Percentiles rank a stretch among this genome's conserved stretches.
Conservation (phyloP, 2,888 invertebrate species). For the Chloroclysta siterata region DNA sequence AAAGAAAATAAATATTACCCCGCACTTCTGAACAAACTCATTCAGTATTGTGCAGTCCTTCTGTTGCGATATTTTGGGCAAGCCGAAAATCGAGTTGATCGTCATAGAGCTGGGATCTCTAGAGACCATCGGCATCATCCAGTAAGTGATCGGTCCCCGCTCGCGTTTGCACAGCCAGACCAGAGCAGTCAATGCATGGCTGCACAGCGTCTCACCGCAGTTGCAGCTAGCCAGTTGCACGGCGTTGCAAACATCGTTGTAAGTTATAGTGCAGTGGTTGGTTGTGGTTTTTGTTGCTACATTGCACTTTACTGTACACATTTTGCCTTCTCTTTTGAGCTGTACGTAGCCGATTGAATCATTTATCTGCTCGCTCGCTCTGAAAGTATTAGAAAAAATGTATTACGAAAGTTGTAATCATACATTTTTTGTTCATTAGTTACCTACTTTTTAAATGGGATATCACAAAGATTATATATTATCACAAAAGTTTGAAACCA, state of each 20-base stretch:
- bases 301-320: slow-evolving; percentile 1
- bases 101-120: not conserved
- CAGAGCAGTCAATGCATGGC: not conserved
- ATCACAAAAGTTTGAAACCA: no score
- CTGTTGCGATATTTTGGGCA: not conserved
- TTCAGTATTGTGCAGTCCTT: not conserved
- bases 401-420: not conserved
- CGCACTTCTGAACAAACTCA: not conserved
- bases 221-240: not conserved
- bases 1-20: not conserved
- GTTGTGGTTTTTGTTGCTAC: slow-evolving; percentile 1
- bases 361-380: not conserved
- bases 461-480: no score
- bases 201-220: not conserved
- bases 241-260: not conserved
- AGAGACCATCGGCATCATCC: slow-evolving; percentile 3
- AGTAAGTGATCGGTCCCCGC: not conserved
- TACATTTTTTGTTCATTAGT: no score
- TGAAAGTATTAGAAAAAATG: slow-evolving; percentile 2
- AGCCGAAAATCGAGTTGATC: not conserved
- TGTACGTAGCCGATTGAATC: slow-evolving; percentile 11
- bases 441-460: no score
- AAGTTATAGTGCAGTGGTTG: not conserved
- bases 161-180: not conserved
- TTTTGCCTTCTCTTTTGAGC: not conserved